Evolutionary conservation across 1,140 invertebrate genomes (phyloP), one percentile per base, ranked within the genome.

Genomic region (Drosophila biarmipes): DNA sequence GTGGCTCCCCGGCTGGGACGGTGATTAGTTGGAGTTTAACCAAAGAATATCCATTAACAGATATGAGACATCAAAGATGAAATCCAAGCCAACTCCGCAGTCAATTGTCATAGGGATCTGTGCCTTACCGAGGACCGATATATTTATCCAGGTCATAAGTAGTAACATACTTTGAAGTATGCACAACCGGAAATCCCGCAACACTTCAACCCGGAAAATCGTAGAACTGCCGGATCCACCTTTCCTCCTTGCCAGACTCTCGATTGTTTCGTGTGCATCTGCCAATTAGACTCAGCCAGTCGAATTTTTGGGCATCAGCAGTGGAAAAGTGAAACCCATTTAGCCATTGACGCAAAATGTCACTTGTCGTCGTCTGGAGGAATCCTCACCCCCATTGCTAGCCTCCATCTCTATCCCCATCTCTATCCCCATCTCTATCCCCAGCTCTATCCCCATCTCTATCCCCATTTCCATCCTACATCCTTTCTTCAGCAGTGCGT

Each of bases 261-360:
- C 59, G 51, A 73, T 81, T 82, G 73, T 78, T 34, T 17, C 35
- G 57, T 62, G 45, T 72, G 59, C 66, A 66, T 48, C 54, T 82
- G 61, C 68, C 79, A 81, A 81, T 82, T 82, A 82, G 80, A 73
- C 21, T 34, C 21, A 31, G 52, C 14, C 56, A 42, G 27, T 8
- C 34, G 24, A 24, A 43, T 14, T 38, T 63, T 38, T 49, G 31
- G 27, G 4, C n/a, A 31, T 8, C 31, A 15, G 8, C 29, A 35
- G 21, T 11, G n/a, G 37, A 53, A 54, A 51, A 56, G 69, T 46
- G 54, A 49, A 62, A 76, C 78, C 61, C 48, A 34, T 66, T 67
- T 81, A 42, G 63, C 58, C 71, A 79, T 69, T 75, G 75, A 76
- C 59, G 66, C 40, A 63, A 51, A 63, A 66, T 72, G 64, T 73